Conservation (phyloP, 2,888 invertebrate species). For the Himalopsyche tibetana region DNA sequence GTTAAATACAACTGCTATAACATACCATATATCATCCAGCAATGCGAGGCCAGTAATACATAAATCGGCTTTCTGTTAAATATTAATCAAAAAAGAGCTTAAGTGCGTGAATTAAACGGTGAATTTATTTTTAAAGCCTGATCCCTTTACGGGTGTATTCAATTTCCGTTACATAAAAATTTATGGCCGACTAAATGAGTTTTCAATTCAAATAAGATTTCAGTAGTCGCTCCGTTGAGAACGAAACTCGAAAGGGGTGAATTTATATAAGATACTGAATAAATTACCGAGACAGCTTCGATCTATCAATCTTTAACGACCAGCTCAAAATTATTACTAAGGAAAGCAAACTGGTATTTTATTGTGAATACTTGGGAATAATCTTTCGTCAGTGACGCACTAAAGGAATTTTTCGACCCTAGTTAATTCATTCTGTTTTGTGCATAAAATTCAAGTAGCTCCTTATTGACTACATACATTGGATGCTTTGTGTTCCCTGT, state of each 20-base stretch:
- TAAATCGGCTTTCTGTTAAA: background rate
- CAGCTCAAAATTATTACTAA: background rate
- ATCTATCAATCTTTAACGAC: conserved; percentile 21
- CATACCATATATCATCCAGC: background rate
- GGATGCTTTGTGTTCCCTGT: no score
- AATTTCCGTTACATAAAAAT: conserved; percentile 30
- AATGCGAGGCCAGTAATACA: background rate
- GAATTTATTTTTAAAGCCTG: conserved; percentile 7
- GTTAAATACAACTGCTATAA: no score
- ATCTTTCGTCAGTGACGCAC: no score
- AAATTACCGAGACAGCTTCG: background rate
- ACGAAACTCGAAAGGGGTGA: background rate
- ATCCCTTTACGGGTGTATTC: conserved; percentile 16
- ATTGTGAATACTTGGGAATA: background rate
- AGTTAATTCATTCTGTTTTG: no score
- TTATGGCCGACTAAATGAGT: conserved; percentile 15
- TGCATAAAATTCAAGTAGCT: no score
- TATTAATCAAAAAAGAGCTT: background rate
- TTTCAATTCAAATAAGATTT: conserved; percentile 26
- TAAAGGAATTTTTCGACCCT: no score
- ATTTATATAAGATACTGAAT: conserved; percentile 21
- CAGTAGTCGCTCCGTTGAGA: background rate
- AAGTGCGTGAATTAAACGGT: background rate
- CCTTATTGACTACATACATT: no score
- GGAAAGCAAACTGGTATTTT: background rate